Evolutionary conservation across 2,113 vertebrate species (phyloP).

Genomic region (Callithrix jacchus): DNA sequence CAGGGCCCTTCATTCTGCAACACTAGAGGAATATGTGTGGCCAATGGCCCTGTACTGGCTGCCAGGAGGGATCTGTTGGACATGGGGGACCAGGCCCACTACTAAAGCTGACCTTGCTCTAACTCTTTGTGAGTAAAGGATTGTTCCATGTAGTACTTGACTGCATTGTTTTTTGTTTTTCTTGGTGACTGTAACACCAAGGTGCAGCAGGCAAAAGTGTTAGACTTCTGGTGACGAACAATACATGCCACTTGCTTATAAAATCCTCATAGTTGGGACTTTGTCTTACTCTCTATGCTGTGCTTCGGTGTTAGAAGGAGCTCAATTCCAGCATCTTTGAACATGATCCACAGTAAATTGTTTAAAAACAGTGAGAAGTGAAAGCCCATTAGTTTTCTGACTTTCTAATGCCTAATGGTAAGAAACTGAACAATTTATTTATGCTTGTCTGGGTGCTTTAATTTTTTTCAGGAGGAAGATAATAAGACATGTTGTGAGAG

Average conservation of each 20-base stretch:
- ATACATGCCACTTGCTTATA: not conserved
- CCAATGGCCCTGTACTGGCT: not conserved
- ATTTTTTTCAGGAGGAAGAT: not conserved
- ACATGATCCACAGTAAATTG: not conserved
- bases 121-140: not conserved
- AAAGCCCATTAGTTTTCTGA: slow-evolving; percentile 1
- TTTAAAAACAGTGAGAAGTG: slow-evolving; percentile 1
- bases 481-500: not conserved
- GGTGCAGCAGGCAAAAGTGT: not conserved
- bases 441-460: not conserved
- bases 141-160: not conserved
- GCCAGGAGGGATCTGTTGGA: not conserved
- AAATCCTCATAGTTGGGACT: not conserved
- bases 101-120: not conserved
- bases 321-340: not conserved
- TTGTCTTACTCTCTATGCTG: not conserved
- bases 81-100: not conserved
- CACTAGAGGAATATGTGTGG: not conserved
- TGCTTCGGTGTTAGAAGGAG: not conserved
- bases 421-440: not conserved
- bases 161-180: not conserved
- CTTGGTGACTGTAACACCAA: not conserved
- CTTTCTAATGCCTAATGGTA: not conserved
- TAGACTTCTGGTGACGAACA: not conserved
- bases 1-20: not conserved